phyloP scores from a whole-genome alignment of 2,888 invertebrate genomes.

The Itoplectis maculator region DNA sequence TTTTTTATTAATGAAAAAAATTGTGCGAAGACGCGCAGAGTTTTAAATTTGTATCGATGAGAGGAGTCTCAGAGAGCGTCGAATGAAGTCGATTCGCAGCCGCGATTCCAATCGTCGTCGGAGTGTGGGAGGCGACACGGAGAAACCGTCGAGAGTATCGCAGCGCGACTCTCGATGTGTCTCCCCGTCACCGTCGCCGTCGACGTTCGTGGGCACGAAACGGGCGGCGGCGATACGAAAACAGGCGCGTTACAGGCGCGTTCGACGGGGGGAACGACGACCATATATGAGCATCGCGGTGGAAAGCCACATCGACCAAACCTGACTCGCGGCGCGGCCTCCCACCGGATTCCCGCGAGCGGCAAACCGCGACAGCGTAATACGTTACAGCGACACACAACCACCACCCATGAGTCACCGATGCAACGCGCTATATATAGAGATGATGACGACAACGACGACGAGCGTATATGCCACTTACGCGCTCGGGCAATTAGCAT shows the following conservation, averaged over 20 bases:
- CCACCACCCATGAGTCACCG: constrained; percentile 82
- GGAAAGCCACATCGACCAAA: constrained; percentile 78
- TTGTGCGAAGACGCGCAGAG: background rate
- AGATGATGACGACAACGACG: constrained; percentile 77
- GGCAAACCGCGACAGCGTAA: constrained; percentile 61
- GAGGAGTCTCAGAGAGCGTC: constrained; percentile 16
- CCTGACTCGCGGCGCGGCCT: constrained; percentile 69
- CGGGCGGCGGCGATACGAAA: constrained; percentile 1
- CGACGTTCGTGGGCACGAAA: constrained; percentile 19
- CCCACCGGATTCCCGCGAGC: constrained; percentile 58
- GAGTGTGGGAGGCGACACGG: background rate
- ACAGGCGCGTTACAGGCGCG: background rate
- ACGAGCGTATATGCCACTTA: constrained; percentile 70
- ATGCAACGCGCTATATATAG: constrained; percentile 83
- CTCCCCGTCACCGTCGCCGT: constrained; percentile 32
- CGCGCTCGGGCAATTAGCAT: constrained; percentile 76
- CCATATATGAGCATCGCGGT: constrained; percentile 82
- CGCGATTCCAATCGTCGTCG: background rate
- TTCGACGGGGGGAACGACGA: constrained; percentile 65
- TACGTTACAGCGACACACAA: constrained; percentile 72
- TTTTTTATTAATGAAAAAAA: too few relatives aligned
- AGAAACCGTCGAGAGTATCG: constrained; percentile 3
- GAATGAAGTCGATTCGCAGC: constrained; percentile 12
- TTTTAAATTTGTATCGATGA: constrained; percentile 2
- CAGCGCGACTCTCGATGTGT: background rate